A percentile compares a stretch with the other conserved stretches of the same genome.
Evolutionary conservation across 2,888 invertebrate species (phyloP).

Genomic region (Panzeria rudis): DNA sequence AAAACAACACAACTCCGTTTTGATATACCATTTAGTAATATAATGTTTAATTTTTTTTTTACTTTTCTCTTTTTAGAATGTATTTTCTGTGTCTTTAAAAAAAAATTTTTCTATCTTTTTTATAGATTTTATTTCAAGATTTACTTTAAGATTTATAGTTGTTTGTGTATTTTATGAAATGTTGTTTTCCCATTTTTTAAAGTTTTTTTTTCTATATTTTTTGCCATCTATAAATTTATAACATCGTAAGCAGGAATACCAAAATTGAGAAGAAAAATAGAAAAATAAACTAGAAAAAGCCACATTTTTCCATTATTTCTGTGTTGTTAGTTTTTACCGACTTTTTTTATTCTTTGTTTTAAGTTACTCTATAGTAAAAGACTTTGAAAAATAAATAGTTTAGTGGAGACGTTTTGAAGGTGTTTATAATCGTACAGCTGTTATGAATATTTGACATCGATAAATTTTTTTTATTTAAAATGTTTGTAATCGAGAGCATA

Average conservation of each 20-base stretch:
- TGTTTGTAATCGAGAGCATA: too few species aligned
- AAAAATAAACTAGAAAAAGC: conserved; percentile 51
- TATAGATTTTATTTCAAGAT: conserved; percentile 69
- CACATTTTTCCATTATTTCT: conserved; percentile 71
- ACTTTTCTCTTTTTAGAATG: neutral
- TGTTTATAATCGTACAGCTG: too few species aligned
- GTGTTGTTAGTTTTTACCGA: conserved; percentile 46
- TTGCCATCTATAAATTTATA: conserved; percentile 67
- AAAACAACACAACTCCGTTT: neutral
- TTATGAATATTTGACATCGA: too few species aligned
- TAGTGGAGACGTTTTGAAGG: neutral
- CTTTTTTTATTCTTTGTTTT: conserved; percentile 9
- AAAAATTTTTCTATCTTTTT: conserved; percentile 47
- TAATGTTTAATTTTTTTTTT: neutral
- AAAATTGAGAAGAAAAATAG: conserved; percentile 29
- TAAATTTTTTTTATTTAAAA: too few species aligned
- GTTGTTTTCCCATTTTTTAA: conserved; percentile 33
- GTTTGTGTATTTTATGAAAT: conserved; percentile 65
- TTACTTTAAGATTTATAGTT: conserved; percentile 71
- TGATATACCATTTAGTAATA: too few species aligned
- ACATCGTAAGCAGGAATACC: conserved; percentile 69
- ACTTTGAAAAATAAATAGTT: neutral
- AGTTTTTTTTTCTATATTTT: conserved; percentile 26
- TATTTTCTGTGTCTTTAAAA: neutral
- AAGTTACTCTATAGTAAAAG: conserved; percentile 10